Conservation (phyloP, 2,113 vertebrate species). For the Naja naja region DNA sequence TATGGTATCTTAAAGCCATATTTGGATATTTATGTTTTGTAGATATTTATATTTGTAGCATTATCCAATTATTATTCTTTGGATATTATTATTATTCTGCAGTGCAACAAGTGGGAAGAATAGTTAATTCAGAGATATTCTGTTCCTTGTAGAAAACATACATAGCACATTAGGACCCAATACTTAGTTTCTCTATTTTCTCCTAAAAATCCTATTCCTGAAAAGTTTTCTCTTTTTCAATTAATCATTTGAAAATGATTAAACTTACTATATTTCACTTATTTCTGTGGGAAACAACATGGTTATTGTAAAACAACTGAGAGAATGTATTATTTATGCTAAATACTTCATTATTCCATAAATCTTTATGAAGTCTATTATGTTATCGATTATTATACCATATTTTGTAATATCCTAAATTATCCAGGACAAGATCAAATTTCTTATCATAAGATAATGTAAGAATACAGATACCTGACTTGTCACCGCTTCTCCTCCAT, state of each 20-base stretch:
- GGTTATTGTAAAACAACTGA: neutral
- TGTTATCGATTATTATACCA: neutral
- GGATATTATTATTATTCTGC: too few species aligned
- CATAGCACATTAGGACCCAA: neutral
- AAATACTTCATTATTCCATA: neutral
- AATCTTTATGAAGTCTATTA: neutral
- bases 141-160: neutral
- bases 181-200: neutral
- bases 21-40: neutral
- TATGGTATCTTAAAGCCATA: neutral
- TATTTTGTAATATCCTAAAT: neutral
- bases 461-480: conserved; percentile 2
- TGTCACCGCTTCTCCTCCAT: conserved; percentile 13
- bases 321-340: neutral
- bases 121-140: neutral
- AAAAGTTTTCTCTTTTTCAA: neutral
- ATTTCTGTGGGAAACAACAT: neutral
- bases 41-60: neutral
- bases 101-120: neutral
- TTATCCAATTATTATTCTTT: too few species aligned
- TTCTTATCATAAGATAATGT: neutral
- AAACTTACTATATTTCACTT: neutral
- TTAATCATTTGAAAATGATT: neutral
- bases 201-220: neutral
- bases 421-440: neutral